Conservation (phyloP, 2,888 invertebrate genomes). For the Agrotis ipsilon region DNA sequence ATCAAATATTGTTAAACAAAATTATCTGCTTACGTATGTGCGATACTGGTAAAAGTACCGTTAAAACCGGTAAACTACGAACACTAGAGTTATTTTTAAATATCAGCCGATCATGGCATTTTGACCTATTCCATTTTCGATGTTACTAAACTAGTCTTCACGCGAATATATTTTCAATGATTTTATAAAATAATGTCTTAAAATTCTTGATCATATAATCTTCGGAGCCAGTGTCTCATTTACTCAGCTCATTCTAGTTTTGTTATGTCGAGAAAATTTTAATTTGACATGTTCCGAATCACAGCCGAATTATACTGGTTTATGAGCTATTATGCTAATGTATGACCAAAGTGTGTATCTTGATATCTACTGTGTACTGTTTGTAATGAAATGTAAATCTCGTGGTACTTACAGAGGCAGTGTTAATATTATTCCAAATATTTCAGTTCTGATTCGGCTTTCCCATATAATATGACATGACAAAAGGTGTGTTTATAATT, state of each 20-base stretch:
- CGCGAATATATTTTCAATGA: constrained; percentile 55
- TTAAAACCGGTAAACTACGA: constrained; percentile 40
- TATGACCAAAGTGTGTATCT: constrained; percentile 28
- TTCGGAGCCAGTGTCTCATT: constrained; percentile 55
- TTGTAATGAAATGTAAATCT: constrained; percentile 42
- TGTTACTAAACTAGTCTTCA: constrained; percentile 8
- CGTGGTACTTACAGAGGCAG: constrained; percentile 23
- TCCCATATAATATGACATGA: constrained; percentile 45
- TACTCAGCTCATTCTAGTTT: constrained; percentile 55
- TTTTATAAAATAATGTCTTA: constrained; percentile 58
- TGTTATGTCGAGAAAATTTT: constrained; percentile 52
- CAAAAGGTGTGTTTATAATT: constrained; percentile 61
- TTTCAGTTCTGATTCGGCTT: constrained; percentile 64
- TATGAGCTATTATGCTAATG: constrained; percentile 44
- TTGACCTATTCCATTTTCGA: constrained; percentile 13
- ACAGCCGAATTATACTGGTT: constrained; percentile 55
- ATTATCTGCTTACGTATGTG: constrained; percentile 55
- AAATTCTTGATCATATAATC: constrained; percentile 59
- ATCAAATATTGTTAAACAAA: constrained; percentile 56
- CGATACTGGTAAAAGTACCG: constrained; percentile 52
- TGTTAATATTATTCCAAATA: constrained; percentile 50
- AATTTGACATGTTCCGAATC: constrained; percentile 60
- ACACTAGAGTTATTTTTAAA: constrained; percentile 23
- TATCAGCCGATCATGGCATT: constrained; percentile 19
- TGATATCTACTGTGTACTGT: constrained; percentile 34